Conservation (phyloP, 1,140 invertebrate genomes). For the Bombus pascuorum region DNA sequence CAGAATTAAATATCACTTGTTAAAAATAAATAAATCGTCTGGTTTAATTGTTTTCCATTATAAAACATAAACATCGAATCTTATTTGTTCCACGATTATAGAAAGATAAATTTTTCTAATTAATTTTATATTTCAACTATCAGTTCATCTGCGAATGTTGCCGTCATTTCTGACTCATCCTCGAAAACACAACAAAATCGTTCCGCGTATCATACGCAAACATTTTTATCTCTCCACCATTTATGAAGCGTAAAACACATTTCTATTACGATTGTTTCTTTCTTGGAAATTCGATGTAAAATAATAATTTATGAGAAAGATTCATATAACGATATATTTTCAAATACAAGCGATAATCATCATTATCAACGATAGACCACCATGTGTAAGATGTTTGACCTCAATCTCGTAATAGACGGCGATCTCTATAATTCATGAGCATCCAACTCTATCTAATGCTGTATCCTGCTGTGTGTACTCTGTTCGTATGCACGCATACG, state of each 20-base stretch:
- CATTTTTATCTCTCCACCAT: background rate
- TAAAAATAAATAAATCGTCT: background rate
- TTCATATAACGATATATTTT: conserved; percentile 5
- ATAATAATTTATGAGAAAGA: conserved; percentile 10
- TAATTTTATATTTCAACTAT: background rate
- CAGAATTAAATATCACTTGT: background rate
- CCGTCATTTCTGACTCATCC: background rate
- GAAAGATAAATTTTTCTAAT: too few species aligned
- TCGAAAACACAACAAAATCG: background rate
- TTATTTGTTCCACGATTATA: background rate
- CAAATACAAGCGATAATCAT: conserved; percentile 30
- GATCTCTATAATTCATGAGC: conserved; percentile 52
- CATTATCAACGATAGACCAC: conserved; percentile 21
- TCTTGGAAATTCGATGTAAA: background rate
- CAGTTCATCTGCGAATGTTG: background rate
- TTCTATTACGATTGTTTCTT: background rate
- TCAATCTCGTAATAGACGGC: conserved; percentile 63
- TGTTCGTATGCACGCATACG: background rate
- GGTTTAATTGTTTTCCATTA: too few species aligned
- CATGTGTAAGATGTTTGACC: conserved; percentile 57
- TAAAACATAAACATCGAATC: background rate
- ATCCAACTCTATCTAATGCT: conserved; percentile 55
- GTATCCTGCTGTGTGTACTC: conserved; percentile 30
- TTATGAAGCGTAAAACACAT: background rate
- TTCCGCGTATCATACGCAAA: background rate